Base-by-base conservation (phyloP, 2,113 vertebrate genomes). In the Kryptolebias marmoratus region DNA sequence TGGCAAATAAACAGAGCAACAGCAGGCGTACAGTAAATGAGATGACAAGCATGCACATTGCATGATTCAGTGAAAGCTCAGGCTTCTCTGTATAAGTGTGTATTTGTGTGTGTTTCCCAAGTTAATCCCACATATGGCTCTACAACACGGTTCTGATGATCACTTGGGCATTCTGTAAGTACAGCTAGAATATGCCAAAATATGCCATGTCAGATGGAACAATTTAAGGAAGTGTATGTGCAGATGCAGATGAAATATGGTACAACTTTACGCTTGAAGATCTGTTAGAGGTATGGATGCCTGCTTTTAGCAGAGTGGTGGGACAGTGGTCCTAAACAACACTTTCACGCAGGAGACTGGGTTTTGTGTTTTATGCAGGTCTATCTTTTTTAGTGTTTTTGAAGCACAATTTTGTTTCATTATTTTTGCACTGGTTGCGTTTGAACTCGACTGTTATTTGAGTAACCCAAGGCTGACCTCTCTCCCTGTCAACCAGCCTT, bases 1-100 rank as follows among this genome's bases (percentile, higher is more conserved):
- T 73, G 65, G 64, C 71, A 80, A 68, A 80, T 77, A 65, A 47
- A 47, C 45, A 74, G 67, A 62, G 48, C 42, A 69, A 67, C 58
- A 64, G 60, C 57, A 64, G 64, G 63, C 48, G 65, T 62, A 36
- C 50, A 64, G 66, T 84, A 64, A 56, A 56, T 52, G 75, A 81
- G 28, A 71, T 54, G 64, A 82, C 81, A 74, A 49, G 62, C 28
- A 2, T 49, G 22, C 22, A 57, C 63, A 31, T 63, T 58, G 12
- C 57, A 45, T 60, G 65, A 79, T 71, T 64, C 68, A 30, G 42
- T 63, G 76, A 71, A 82, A 83, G 55, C 50, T 73, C 73, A 87
- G 80, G 83, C 55, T 59, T 14, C 27, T 67, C 4, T 71, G 11
- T 49, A 22, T 22, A 22, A 22, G 47, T 49, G 49, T 42, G 42